A percentile compares a stretch with the other conserved stretches of the same genome.
phyloP scores from a whole-genome alignment of 1,140 invertebrate species.

The Zaprionus kolodkinae region DNA sequence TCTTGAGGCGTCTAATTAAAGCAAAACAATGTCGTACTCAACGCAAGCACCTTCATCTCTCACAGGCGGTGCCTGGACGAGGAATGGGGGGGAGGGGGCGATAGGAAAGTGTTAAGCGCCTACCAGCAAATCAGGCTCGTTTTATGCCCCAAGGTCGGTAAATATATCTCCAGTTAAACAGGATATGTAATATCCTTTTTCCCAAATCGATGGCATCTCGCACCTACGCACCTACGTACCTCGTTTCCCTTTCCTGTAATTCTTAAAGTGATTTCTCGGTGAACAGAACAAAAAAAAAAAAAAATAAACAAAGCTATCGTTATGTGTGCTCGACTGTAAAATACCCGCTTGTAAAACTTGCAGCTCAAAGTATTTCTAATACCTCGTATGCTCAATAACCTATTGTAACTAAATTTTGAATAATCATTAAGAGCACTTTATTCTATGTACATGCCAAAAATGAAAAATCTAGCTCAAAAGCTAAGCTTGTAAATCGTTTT shows the following conservation, averaged over 20 bases:
- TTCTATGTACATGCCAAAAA: no score
- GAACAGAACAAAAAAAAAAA: neutral
- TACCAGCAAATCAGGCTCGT: neutral
- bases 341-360: no score
- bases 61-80: neutral
- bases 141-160: neutral
- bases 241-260: neutral
- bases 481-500: no score
- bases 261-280: neutral
- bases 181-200: constrained; percentile 21
- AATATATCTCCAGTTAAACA: constrained; percentile 15
- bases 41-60: neutral
- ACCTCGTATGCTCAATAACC: no score
- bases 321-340: no score
- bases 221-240: neutral
- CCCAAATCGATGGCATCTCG: neutral
- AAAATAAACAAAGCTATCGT: no score
- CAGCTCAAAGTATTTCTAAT: no score
- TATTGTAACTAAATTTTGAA: no score
- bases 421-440: no score
- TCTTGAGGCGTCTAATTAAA: constrained; percentile 29
- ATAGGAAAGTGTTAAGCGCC: neutral
- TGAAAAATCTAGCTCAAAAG: no score
- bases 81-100: no score
- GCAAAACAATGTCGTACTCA: constrained; percentile 19